Evolutionary conservation across 2,888 invertebrate genomes (phyloP).

Genomic region (Andricus curvator): DNA sequence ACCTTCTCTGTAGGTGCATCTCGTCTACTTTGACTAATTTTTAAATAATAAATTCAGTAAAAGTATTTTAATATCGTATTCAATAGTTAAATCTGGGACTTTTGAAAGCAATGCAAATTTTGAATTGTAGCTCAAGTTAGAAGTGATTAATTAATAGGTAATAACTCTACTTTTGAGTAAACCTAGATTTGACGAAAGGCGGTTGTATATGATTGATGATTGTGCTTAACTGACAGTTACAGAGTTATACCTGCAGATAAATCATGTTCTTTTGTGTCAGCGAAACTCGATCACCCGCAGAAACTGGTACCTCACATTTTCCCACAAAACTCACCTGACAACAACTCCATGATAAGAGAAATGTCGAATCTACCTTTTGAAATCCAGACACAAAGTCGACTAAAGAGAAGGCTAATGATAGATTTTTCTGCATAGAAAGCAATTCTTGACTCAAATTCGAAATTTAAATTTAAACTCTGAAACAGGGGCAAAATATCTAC

Average conservation of each 20-base stretch:
- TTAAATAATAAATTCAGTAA: too few relatives aligned
- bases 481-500: too few relatives aligned
- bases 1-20: too few relatives aligned
- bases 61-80: too few relatives aligned
- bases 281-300: constrained; percentile 68
- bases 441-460: neutral
- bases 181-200: neutral
- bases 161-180: neutral
- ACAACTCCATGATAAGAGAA: constrained; percentile 61
- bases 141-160: neutral
- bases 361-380: neutral
- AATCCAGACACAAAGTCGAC: neutral
- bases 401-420: neutral
- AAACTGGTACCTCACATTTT: constrained; percentile 68
- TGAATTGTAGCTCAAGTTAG: too few relatives aligned
- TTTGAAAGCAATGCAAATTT: too few relatives aligned
- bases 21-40: too few relatives aligned
- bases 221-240: constrained; percentile 39
- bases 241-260: constrained; percentile 64
- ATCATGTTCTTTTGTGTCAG: constrained; percentile 66
- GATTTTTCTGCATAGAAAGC: too few relatives aligned
- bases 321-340: constrained; percentile 77
- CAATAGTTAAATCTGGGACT: too few relatives aligned
- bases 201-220: constrained; percentile 6
- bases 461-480: neutral